Conservation (phyloP, 2,888 invertebrate species). For the Sceliomorpha sp. region DNA sequence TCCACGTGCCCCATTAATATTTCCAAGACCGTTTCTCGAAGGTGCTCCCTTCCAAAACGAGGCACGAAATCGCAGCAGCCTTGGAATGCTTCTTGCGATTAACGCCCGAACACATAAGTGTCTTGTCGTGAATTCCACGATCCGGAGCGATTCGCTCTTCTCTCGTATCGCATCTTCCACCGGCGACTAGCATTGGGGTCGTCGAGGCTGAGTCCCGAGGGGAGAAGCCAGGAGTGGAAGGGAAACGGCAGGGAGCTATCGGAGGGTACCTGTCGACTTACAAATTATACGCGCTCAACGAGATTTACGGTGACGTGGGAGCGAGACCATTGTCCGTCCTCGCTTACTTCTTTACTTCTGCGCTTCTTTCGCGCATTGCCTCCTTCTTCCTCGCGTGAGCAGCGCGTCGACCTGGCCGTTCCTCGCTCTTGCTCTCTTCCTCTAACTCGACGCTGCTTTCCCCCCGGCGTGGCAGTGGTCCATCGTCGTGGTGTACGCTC, state of each 20-base stretch:
- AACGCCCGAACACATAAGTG: slow-evolving; percentile 48
- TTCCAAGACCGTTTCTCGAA: too few species aligned
- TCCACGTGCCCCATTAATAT: too few species aligned
- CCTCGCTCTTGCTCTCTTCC: slow-evolving; percentile 21
- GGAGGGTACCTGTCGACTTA: slow-evolving; percentile 75
- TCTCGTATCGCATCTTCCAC: slow-evolving; percentile 38
- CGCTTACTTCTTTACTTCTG: slow-evolving; percentile 70
- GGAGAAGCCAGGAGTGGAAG: slow-evolving; percentile 7
- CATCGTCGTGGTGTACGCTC: slow-evolving; percentile 30
- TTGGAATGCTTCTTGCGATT: slow-evolving; percentile 41
- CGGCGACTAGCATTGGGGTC: slow-evolving; percentile 10
- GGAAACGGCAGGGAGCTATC: slow-evolving; percentile 31
- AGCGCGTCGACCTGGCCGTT: slow-evolving; percentile 21
- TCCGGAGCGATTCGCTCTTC: slow-evolving; percentile 47
- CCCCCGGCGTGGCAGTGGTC: slow-evolving; percentile 14
- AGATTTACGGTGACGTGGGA: slow-evolving; percentile 80
- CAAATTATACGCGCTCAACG: slow-evolving; percentile 80
- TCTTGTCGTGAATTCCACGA: slow-evolving; percentile 46
- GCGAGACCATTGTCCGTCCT: slow-evolving; percentile 79
- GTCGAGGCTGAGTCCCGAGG: slow-evolving; percentile 4
- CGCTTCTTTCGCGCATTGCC: slow-evolving; percentile 66
- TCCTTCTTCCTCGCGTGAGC: slow-evolving; percentile 54
- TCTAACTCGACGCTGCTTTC: slow-evolving; percentile 11
- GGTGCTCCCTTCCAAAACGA: too few species aligned
- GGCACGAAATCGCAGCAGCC: slow-evolving; percentile 24